phyloP scores from a whole-genome alignment of 2,888 invertebrate species.

The Neoitamus cyanurus region DNA sequence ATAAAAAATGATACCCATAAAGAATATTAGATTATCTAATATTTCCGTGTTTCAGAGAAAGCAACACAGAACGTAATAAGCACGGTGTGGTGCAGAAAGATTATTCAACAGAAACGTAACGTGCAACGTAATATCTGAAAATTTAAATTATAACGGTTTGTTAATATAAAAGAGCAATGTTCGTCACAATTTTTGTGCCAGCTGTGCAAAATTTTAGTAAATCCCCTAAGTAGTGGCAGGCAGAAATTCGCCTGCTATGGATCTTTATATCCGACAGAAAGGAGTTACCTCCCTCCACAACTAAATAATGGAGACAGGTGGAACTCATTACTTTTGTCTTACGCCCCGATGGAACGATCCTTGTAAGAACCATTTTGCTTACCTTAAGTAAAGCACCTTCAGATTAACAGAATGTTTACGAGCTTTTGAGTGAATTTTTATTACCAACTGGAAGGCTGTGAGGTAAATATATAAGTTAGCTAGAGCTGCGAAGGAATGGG shows the following conservation, averaged over 20 bases:
- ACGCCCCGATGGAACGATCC: neutral
- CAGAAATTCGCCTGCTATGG: neutral
- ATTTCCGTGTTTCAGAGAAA: no score
- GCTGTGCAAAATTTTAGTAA: neutral
- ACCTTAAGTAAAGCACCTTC: conserved; percentile 26
- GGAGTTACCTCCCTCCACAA: neutral
- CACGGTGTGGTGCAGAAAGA: neutral
- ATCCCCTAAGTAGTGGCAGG: neutral
- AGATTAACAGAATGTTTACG: conserved; percentile 49
- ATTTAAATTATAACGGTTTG: neutral
- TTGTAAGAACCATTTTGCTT: neutral
- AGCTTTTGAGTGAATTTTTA: conserved; percentile 48
- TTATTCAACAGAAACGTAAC: neutral
- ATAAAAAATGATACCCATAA: no score
- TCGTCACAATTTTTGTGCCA: neutral
- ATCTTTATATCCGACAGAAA: conserved; percentile 1
- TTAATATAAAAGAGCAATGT: neutral
- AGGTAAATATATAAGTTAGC: conserved; percentile 23
- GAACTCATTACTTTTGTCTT: conserved; percentile 38
- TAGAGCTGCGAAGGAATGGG: neutral
- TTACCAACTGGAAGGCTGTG: conserved; percentile 15
- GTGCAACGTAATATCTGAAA: neutral
- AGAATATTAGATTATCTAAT: no score
- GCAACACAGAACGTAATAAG: no score
- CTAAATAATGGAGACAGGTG: conserved; percentile 38